These are phyloP conservation scores for Brevimyrus niger DNA, from an alignment of 2,113 vertebrate genomes.

Conservation along the genomic window DNA sequence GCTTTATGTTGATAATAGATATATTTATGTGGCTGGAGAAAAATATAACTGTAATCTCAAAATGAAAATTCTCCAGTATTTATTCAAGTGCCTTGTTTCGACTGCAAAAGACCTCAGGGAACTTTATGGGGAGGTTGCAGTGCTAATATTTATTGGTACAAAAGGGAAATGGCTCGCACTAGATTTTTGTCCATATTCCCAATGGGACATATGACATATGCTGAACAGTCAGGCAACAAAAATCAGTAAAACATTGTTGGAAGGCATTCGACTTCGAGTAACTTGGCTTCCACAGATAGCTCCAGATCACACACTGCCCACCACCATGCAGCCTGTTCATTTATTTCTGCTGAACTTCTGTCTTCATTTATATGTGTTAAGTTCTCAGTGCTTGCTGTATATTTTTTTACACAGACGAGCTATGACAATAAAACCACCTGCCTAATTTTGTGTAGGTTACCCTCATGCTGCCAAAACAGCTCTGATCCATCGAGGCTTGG, in stretches of 20 bases:
- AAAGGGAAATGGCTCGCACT: conserved; percentile 22
- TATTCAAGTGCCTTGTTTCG: neutral
- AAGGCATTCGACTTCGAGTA: conserved; percentile 38
- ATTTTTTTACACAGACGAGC: neutral
- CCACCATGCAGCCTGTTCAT: conserved; percentile 24
- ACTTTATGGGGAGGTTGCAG: conserved; percentile 4
- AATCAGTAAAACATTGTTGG: conserved; percentile 39
- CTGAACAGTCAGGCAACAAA: conserved; percentile 38
- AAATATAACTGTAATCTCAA: neutral
- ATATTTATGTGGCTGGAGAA: neutral
- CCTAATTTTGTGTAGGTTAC: neutral
- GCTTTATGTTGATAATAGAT: neutral
- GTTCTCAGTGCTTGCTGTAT: neutral
- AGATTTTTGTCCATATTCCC: conserved; percentile 20
- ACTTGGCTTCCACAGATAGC: conserved; percentile 31
- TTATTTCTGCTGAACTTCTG: conserved; percentile 17
- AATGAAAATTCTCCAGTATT: neutral
- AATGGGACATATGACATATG: conserved; percentile 39
- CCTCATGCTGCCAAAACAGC: neutral
- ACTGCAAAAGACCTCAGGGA: neutral
- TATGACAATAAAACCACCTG: neutral
- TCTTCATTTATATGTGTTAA: neutral
- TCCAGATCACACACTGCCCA: conserved; percentile 31
- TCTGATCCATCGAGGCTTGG: neutral
- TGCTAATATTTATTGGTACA: conserved; percentile 22